These are phyloP conservation scores for Ascaphus truei DNA, from an alignment of 2,113 vertebrate species.

Conservation along the genomic window DNA sequence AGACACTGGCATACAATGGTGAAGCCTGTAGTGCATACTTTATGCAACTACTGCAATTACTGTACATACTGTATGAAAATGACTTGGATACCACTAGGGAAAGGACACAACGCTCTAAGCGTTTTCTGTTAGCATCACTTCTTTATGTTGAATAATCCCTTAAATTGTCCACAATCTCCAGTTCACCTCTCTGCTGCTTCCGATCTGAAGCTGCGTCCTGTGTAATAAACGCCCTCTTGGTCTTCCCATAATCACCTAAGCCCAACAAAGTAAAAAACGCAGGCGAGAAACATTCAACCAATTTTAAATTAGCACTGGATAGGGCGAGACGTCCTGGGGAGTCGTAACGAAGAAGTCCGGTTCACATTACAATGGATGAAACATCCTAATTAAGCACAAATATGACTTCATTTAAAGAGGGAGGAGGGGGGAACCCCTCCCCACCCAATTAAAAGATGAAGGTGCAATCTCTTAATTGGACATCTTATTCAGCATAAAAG, in stretches of 20 bases:
- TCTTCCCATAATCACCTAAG: slow-evolving; percentile 45
- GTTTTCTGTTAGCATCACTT: neutral
- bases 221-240: slow-evolving; percentile 54
- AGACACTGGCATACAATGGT: no score
- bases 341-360: slow-evolving; percentile 45
- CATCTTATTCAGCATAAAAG: slow-evolving; percentile 48
- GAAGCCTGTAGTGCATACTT: no score
- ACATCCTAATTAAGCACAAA: slow-evolving; percentile 74
- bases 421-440: slow-evolving; percentile 38
- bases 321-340: slow-evolving; percentile 55
- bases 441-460: slow-evolving; percentile 85
- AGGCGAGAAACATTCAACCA: slow-evolving; percentile 44
- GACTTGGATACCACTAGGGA: neutral
- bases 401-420: slow-evolving; percentile 69
- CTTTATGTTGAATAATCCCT: neutral
- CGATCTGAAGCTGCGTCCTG: slow-evolving; percentile 40
- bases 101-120: no score
- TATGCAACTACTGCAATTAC: no score
- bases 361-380: slow-evolving; percentile 55
- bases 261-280: slow-evolving; percentile 1
- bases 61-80: neutral
- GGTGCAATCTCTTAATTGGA: slow-evolving; percentile 86
- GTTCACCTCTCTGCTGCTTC: slow-evolving; percentile 19
- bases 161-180: neutral
- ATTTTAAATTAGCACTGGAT: slow-evolving; percentile 49